Evolutionary conservation across 2,797 vertebrate genomes (phyloP), one percentile per base, ranked within the genome.

Genomic region (Tragelaphus eurycerus): DNA sequence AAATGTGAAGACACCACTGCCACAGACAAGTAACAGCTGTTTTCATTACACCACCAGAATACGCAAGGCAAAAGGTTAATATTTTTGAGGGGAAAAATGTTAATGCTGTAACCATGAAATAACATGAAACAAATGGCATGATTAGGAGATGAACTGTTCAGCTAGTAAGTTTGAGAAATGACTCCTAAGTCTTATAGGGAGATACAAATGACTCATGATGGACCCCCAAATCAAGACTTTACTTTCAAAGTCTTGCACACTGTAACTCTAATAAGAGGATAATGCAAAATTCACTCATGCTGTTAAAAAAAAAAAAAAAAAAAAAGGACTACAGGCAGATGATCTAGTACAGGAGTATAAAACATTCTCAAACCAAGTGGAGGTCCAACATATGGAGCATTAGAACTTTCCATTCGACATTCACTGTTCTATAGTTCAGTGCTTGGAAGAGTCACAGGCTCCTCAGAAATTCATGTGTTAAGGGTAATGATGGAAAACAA

Each of bases 21-120:
- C 55, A 93, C 19, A 98, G 95, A 98, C 95, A 98, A 97, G 97
- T 82, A 98, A 98, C 98, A 99, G 98, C 98, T 99, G 98, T 98
- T 99, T 98, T 98, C 98, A 97, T 98, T 98, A 98, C 85, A 92
- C 85, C 96, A 98, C 94, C 96, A 95, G 98, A 97, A 98, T 85
- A 98, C 55, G 83, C 76, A 97, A 97, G 98, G 97, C 98, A 97
- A 98, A 98, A 98, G 10, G 16, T 90, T 94, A 94, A 97, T 98
- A 94, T 97, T 98, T 98, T 98, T 97, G 55, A 98, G 91, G 90
- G 93, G 89, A 93, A 93, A 93, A 95, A 92, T 92, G 94, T 97
- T 98, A 95, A 0, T n/a, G 94, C 94, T 89, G 15, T 82, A 97
- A 87, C 88, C 81, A 79, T 57, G 76, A 97, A 97, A 96, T 91